Evolutionary conservation across 2,888 invertebrate species (phyloP).

Genomic region (Rotaria sp.): DNA sequence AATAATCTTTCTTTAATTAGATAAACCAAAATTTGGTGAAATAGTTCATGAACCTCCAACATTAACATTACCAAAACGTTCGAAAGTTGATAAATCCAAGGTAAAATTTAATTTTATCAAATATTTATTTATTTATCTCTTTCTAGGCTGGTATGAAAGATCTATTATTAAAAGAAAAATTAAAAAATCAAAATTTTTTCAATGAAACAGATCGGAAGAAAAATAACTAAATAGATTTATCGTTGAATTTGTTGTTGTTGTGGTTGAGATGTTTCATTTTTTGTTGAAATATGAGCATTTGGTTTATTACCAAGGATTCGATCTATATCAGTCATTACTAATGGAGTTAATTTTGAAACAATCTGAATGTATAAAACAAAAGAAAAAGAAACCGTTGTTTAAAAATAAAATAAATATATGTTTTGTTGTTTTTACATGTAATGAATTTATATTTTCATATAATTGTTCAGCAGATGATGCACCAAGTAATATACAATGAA

Average conservation of each 20-base stretch:
- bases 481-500: constrained; percentile 84
- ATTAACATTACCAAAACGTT: not conserved
- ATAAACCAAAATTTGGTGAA: constrained; percentile 37
- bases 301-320: constrained; percentile 38
- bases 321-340: constrained; percentile 35
- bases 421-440: constrained; percentile 51
- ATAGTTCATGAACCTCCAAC: constrained; percentile 38
- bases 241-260: not conserved
- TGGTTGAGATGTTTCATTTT: not conserved
- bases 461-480: constrained; percentile 84
- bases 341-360: constrained; percentile 30
- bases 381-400: not conserved
- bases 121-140: not conserved
- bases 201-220: not conserved
- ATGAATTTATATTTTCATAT: constrained; percentile 82
- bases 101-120: not conserved
- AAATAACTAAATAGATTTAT: not conserved
- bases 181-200: not conserved
- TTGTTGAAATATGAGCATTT: not conserved
- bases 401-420: not conserved
- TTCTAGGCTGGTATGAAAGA: not conserved
- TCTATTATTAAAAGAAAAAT: constrained; percentile 23
- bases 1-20: not conserved
- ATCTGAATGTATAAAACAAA: not conserved
- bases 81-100: not conserved